These are phyloP conservation scores for Nanger granti DNA, from an alignment of 2,113 vertebrate genomes.

Conservation along the genomic window DNA sequence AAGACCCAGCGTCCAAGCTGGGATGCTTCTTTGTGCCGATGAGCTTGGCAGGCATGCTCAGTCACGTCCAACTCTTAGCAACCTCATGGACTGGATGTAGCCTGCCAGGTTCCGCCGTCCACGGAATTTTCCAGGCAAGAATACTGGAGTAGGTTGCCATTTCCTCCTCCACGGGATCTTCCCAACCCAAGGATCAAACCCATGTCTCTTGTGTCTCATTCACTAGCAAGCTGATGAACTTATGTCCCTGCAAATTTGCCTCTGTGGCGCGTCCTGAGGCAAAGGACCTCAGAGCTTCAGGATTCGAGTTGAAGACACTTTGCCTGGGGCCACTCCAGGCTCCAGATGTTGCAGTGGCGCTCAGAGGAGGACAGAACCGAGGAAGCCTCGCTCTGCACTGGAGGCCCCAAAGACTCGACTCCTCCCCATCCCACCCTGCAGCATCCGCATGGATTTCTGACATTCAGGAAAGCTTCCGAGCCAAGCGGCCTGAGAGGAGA, in stretches of 20 bases:
- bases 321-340: accelerated
- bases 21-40: background rate
- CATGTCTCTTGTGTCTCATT: background rate
- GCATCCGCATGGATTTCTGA: accelerated
- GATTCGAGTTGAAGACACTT: too few species aligned
- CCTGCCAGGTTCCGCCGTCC: background rate
- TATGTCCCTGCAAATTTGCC: background rate
- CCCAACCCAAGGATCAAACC: background rate
- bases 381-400: accelerated
- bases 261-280: background rate
- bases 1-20: accelerated
- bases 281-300: background rate
- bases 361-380: background rate
- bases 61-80: accelerated
- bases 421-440: background rate
- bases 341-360: too few species aligned
- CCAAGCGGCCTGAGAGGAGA: background rate
- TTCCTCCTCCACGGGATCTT: background rate
- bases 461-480: too few species aligned
- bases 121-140: background rate
- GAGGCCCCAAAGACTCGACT: background rate
- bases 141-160: background rate
- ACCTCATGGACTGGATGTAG: background rate
- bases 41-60: background rate
- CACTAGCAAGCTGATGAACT: background rate